A percentile compares a stretch with the other conserved stretches of the same genome.
phyloP scores from a whole-genome alignment of 2,888 invertebrate genomes.

The Conops quadrifasciatus region DNA sequence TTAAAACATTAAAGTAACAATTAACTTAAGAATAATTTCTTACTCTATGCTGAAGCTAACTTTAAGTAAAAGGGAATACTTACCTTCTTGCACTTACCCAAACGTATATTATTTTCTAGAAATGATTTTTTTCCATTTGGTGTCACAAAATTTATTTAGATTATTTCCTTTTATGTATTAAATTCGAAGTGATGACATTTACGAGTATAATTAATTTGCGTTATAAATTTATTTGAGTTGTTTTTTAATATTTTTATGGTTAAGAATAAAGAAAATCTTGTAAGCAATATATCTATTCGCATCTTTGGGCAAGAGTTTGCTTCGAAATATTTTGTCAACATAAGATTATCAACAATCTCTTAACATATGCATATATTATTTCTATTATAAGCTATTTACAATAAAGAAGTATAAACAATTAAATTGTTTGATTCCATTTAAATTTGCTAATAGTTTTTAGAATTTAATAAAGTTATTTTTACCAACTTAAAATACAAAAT shows the following conservation, averaged over 20 bases:
- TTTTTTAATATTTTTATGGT: constrained; percentile 8
- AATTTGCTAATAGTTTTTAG: constrained; percentile 20
- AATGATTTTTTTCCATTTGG: constrained; percentile 20
- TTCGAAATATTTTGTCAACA: constrained; percentile 23
- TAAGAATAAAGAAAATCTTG: constrained; percentile 18
- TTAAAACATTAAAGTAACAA: too few species aligned
- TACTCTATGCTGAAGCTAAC: too few species aligned
- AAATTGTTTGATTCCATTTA: background rate
- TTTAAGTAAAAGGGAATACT: too few species aligned
- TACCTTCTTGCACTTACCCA: background rate
- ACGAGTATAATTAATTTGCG: background rate
- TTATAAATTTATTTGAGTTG: background rate
- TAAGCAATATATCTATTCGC: constrained; percentile 50
- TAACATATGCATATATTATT: constrained; percentile 12
- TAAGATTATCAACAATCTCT: constrained; percentile 15
- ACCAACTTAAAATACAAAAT: background rate
- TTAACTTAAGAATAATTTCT: too few species aligned
- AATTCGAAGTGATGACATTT: constrained; percentile 23
- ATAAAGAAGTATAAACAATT: background rate
- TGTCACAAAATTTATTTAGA: constrained; percentile 29
- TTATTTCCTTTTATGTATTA: constrained; percentile 19
- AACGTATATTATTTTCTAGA: background rate
- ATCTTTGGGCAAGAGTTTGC: constrained; percentile 61
- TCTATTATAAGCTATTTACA: constrained; percentile 10
- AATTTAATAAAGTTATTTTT: constrained; percentile 10